A percentile compares a stretch with the other conserved stretches of the same genome.
Conservation (phyloP, 2,888 invertebrate genomes). For the Tillus elongatus region DNA sequence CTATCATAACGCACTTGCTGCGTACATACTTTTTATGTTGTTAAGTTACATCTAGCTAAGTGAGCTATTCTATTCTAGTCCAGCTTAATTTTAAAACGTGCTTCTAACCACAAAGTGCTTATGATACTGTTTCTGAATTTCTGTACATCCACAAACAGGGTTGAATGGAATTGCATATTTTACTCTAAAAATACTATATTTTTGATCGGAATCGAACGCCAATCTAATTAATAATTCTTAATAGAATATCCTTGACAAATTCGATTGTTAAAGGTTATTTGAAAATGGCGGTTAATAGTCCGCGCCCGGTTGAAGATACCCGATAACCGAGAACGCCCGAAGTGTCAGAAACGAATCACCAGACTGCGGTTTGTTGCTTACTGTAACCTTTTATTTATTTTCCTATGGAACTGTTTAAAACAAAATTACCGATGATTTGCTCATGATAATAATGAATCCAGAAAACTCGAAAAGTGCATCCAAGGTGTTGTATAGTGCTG, state of each 20-base stretch:
- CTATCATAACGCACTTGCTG: too few relatives aligned
- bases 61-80: too few relatives aligned
- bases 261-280: neutral
- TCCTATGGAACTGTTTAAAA: conserved; percentile 30
- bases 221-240: too few relatives aligned
- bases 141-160: too few relatives aligned
- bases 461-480: conserved; percentile 44
- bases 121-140: too few relatives aligned
- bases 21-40: too few relatives aligned
- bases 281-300: neutral
- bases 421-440: conserved; percentile 49
- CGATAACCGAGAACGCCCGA: neutral
- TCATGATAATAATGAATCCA: conserved; percentile 61
- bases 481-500: conserved; percentile 33
- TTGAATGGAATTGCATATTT: too few relatives aligned
- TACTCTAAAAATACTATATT: too few relatives aligned
- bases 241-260: conserved; percentile 3
- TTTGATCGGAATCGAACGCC: too few relatives aligned
- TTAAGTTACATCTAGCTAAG: too few relatives aligned
- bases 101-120: too few relatives aligned
- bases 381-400: conserved; percentile 37
- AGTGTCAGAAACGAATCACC: conserved; percentile 14
- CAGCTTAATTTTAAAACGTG: too few relatives aligned
- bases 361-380: conserved; percentile 37
- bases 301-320: conserved; percentile 1